Evolutionary conservation across 2,888 invertebrate genomes (phyloP).

Genomic region (Rhagium mordax): DNA sequence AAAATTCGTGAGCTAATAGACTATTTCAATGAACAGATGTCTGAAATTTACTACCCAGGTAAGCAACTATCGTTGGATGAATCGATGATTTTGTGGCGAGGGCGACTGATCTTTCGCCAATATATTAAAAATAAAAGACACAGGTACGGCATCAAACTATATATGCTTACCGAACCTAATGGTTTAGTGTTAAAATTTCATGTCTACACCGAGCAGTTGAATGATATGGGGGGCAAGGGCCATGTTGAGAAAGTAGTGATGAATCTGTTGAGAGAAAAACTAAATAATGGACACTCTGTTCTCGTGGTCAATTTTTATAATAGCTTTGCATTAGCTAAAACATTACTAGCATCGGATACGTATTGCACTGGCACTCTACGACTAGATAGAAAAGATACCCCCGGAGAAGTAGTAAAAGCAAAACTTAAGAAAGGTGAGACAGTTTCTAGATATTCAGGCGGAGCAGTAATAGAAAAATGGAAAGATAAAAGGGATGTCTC

Average conservation of each 20-base stretch:
- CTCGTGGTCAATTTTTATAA: background rate
- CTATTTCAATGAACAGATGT: constrained; percentile 57
- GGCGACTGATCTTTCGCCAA: constrained; percentile 59
- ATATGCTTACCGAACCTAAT: constrained; percentile 62
- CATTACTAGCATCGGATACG: background rate
- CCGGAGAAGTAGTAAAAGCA: background rate
- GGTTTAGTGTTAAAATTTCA: constrained; percentile 47
- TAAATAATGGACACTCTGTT: background rate
- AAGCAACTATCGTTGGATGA: constrained; percentile 50
- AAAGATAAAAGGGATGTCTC: constrained; percentile 57
- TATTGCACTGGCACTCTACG: background rate
- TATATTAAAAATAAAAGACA: constrained; percentile 61
- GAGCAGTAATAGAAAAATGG: constrained; percentile 58
- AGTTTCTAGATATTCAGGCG: constrained; percentile 45
- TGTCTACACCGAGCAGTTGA: background rate
- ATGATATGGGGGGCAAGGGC: background rate
- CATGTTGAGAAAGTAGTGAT: background rate
- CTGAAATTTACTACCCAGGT: constrained; percentile 46
- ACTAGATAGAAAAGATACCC: background rate
- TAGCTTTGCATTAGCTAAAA: background rate
- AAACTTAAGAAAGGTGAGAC: constrained; percentile 42
- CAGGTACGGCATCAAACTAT: constrained; percentile 62
- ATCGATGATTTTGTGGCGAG: constrained; percentile 56
- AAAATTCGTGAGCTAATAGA: constrained; percentile 62
- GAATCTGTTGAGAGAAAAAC: background rate